Evolutionary conservation across 2,113 vertebrate species (phyloP), one percentile per base, ranked within the genome.

Genomic region (Montifringilla adamsi): DNA sequence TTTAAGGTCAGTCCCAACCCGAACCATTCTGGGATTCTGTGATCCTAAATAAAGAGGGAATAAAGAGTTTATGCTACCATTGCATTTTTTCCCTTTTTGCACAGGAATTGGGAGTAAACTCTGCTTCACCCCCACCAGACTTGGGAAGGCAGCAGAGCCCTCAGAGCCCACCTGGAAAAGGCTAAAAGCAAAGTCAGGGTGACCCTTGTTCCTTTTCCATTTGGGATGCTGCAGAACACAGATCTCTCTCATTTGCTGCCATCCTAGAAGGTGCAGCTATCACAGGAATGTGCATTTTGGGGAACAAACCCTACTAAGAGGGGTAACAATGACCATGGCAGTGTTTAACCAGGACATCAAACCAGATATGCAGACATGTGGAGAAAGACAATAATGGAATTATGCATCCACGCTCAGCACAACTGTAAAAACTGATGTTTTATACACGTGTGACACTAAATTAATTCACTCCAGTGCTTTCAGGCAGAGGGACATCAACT

Each of bases 361-460:
- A 58, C 55, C 58, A 75, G 22, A 24, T 7, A 35, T 35, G n/a
- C 15, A 27, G 49, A 67, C 2, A 13, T 62, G 66, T 15, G 66
- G 37, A 37, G 37, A 39, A 85, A 87, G 73, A 41, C 20, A 67
- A 60, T 14, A 49, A 89, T 64, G 66, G 90, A 78, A 91, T 93
- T 87, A 63, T 28, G 30, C 13, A 77, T 43, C 85, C 79, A 0
- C 2, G 27, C 82, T 85, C 86, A 64, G 80, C 59, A 75, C 62
- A 81, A 37, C 50, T 82, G 70, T 74, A 87, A 89, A 89, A 93
- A 53, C 22, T 11, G 27, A 44, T 64, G 49, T 84, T 94, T 95
- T 91, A 69, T 67, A 89, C 58, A 74, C 19, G 60, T 69, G 66
- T 64, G 78, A 87, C 0, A 2, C 70, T 88, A 44, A 84, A 89